phyloP scores from a whole-genome alignment of 2,113 vertebrate species.

The Tenrec ecaudatus region DNA sequence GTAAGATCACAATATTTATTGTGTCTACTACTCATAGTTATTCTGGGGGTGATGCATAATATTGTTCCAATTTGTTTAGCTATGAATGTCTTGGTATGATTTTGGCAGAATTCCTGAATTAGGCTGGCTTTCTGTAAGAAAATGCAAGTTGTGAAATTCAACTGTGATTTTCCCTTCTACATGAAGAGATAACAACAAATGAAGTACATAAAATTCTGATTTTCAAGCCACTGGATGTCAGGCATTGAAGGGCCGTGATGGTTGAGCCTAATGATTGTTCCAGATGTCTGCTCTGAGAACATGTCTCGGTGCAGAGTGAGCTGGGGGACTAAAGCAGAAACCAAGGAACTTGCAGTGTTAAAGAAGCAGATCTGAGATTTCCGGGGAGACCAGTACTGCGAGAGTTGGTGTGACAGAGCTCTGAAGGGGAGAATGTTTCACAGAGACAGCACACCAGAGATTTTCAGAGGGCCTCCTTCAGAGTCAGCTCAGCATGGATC shows the following conservation, averaged over 20 bases:
- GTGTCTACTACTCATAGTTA: neutral
- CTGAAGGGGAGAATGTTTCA: neutral
- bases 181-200: conserved; percentile 16
- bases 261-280: neutral
- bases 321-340: neutral
- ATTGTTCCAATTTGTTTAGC: no score
- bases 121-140: neutral
- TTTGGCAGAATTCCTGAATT: neutral
- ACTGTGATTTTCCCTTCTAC: neutral
- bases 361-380: neutral
- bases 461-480: neutral
- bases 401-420: neutral
- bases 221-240: neutral
- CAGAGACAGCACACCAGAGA: neutral
- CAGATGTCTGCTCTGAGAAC: neutral
- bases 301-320: neutral
- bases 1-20: neutral
- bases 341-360: neutral
- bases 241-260: neutral
- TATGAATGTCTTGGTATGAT: neutral
- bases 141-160: conserved; percentile 25
- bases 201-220: neutral
- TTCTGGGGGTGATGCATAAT: neutral
- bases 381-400: neutral
- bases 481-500: neutral